phyloP scores from a whole-genome alignment of 2,113 vertebrate genomes.

The zebrafish (Danio rerio) region DNA sequence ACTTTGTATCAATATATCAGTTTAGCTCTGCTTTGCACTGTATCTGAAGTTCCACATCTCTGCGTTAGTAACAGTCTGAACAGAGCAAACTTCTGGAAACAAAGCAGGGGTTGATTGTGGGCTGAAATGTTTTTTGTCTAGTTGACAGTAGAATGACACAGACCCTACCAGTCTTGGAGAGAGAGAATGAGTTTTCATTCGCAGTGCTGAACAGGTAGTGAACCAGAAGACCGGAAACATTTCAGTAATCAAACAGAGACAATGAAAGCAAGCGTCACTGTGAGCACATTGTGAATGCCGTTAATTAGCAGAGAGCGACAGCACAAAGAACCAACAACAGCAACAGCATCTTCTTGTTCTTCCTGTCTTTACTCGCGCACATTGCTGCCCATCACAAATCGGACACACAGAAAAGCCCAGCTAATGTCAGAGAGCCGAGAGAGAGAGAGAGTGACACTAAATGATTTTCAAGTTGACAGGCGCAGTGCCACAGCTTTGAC shows the following conservation, averaged over 20 bases:
- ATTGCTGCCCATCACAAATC: slow-evolving; percentile 47
- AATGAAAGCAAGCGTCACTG: slow-evolving; percentile 47
- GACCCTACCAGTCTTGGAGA: not conserved
- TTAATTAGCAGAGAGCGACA: slow-evolving; percentile 65
- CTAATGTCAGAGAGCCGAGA: slow-evolving; percentile 27
- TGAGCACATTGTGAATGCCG: slow-evolving; percentile 2
- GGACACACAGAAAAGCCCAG: slow-evolving; percentile 37
- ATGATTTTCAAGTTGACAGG: slow-evolving; percentile 76
- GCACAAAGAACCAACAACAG: slow-evolving; percentile 55
- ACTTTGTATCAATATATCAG: not conserved
- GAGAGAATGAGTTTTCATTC: slow-evolving; percentile 25
- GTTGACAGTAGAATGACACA: not conserved
- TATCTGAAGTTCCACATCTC: not conserved
- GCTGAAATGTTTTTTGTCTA: slow-evolving; percentile 8
- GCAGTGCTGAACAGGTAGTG: slow-evolving; percentile 26
- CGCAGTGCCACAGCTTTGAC: slow-evolving; percentile 73
- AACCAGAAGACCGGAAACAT: not conserved
- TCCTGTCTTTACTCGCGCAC: not conserved
- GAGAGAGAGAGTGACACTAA: slow-evolving; percentile 74
- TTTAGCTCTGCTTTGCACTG: not conserved
- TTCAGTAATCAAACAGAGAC: slow-evolving; percentile 27
- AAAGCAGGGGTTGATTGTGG: not conserved
- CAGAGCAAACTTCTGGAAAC: not conserved
- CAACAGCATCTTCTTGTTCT: slow-evolving; percentile 51
- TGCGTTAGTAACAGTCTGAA: slow-evolving; percentile 1